Evolutionary conservation across 92 coral and sea anemone genomes (phyloP).

Genomic region (Montipora capitata): DNA sequence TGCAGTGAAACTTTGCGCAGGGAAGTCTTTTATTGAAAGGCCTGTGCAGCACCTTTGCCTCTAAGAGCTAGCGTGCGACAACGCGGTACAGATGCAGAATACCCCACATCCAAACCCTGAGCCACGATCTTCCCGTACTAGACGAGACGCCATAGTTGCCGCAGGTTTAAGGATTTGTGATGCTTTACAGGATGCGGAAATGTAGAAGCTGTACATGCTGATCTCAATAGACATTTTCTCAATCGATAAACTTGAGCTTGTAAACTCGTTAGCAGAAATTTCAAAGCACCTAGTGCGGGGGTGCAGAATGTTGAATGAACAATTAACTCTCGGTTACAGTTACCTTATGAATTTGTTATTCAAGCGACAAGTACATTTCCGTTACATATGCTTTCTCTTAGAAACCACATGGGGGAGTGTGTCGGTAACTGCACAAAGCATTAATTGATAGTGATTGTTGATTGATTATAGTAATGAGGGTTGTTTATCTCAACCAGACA

Average conservation of each 20-base stretch:
- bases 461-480: neutral
- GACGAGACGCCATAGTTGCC: slow-evolving; percentile 37
- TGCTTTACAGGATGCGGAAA: slow-evolving; percentile 13
- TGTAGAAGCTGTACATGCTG: neutral
- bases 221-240: too few relatives aligned
- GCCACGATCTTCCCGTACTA: slow-evolving; percentile 12
- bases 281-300: too few relatives aligned
- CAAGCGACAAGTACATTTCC: too few relatives aligned
- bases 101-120: slow-evolving; percentile 20
- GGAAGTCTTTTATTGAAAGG: slow-evolving; percentile 29
- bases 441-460: neutral
- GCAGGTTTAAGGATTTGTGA: slow-evolving; percentile 26
- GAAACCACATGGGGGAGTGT: too few relatives aligned
- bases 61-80: slow-evolving; percentile 28
- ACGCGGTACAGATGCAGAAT: neutral
- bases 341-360: too few relatives aligned
- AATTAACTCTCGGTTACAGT: too few relatives aligned
- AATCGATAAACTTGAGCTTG: neutral
- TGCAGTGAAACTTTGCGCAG: slow-evolving; percentile 27
- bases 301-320: too few relatives aligned
- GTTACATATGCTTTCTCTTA: too few relatives aligned
- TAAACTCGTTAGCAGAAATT: neutral
- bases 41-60: slow-evolving; percentile 41
- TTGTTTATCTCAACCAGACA: neutral
- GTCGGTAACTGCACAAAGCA: neutral